phyloP scores from a whole-genome alignment of 2,797 vertebrate species.

The Phylloscopus collybita region DNA sequence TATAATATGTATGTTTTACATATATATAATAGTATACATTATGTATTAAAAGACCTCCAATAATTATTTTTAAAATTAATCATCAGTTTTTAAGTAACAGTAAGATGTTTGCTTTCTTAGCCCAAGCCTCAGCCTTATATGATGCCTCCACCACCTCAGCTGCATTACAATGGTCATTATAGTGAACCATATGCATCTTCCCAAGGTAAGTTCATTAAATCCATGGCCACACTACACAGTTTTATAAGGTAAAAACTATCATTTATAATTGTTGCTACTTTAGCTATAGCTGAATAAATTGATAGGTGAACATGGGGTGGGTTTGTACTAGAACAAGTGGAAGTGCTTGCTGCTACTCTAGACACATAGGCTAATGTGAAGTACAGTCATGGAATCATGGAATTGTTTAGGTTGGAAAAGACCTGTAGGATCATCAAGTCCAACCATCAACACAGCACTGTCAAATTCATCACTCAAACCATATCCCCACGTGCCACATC shows the following conservation, averaged over 20 bases:
- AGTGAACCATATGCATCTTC: constrained; percentile 93
- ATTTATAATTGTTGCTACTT: not conserved
- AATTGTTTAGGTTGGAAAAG: not conserved
- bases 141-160: constrained; percentile 90
- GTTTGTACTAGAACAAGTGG: not conserved
- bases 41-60: not conserved
- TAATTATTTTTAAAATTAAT: not conserved
- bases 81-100: constrained; percentile 16
- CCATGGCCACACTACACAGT: not conserved
- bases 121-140: constrained; percentile 92
- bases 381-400: not conserved
- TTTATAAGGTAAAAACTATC: not conserved
- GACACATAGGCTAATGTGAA: not conserved
- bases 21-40: not conserved
- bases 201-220: constrained; percentile 83
- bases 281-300: not conserved
- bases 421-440: not conserved
- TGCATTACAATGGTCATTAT: constrained; percentile 97
- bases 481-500: not conserved
- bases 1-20: not conserved
- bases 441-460: not conserved
- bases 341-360: not conserved
- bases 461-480: not conserved
- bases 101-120: constrained; percentile 75
- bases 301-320: not conserved